A percentile compares a stretch with the other conserved stretches of the same genome.
Conservation (phyloP, 2,888 invertebrate genomes). For the Empis stercorea region DNA sequence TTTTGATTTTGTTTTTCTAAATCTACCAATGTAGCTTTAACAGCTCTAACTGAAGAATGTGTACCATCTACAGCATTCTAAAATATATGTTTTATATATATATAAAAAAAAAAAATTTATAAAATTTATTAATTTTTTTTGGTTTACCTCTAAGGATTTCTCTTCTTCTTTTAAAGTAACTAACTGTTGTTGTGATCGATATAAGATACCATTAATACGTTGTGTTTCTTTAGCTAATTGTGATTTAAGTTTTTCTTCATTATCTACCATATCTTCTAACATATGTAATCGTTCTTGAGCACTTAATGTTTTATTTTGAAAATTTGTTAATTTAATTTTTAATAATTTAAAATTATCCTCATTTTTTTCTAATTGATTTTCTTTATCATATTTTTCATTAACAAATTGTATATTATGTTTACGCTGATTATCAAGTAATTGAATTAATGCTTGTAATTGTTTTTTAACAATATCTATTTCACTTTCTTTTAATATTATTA, state of each 20-base stretch:
- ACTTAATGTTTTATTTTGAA: constrained; percentile 24
- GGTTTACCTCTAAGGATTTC: constrained; percentile 17
- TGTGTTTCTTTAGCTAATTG: constrained; percentile 24
- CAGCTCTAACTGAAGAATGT: constrained; percentile 17
- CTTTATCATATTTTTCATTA: constrained; percentile 18
- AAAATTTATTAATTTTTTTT: neutral
- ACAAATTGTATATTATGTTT: constrained; percentile 24
- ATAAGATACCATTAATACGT: constrained; percentile 26
- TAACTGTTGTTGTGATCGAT: constrained; percentile 28
- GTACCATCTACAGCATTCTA: constrained; percentile 23
- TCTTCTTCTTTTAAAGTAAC: constrained; percentile 23
- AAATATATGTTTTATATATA: no score
- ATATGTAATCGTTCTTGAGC: constrained; percentile 29
- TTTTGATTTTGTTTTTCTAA: constrained; percentile 38
- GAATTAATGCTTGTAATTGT: constrained; percentile 26
- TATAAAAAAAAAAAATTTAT: constrained; percentile 4
- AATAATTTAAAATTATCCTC: constrained; percentile 17
- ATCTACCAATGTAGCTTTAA: constrained; percentile 18
- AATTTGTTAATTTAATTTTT: constrained; percentile 19
- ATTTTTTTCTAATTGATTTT: constrained; percentile 18
- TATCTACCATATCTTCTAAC: constrained; percentile 30
- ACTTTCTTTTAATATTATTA: constrained; percentile 29
- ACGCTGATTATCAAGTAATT: constrained; percentile 26
- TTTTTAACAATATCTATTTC: constrained; percentile 33
- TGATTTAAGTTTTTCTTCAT: constrained; percentile 23